Evolutionary conservation across 2,888 invertebrate genomes (phyloP).

Genomic region (Halictus quadricinctus): DNA sequence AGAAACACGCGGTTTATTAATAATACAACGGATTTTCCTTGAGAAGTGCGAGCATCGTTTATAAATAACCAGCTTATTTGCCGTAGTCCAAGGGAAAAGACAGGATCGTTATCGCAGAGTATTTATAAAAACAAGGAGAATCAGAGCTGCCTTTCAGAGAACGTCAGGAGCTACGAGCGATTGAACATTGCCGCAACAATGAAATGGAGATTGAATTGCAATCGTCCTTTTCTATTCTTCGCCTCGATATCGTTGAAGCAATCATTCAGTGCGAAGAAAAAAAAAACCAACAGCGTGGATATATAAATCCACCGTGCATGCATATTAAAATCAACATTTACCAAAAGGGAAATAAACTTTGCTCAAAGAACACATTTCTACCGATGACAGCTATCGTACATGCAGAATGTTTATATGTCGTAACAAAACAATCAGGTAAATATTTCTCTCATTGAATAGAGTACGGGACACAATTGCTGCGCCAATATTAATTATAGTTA

Average conservation of each 20-base stretch:
- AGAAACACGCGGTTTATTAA: conserved; percentile 45
- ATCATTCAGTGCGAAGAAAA: neutral
- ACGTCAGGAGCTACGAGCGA: conserved; percentile 15
- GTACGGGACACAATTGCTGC: too few relatives aligned
- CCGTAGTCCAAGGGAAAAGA: conserved; percentile 56
- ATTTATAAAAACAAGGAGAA: conserved; percentile 34
- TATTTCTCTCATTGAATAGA: neutral
- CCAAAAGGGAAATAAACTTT: neutral
- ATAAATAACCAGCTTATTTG: conserved; percentile 69
- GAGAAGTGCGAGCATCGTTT: conserved; percentile 52
- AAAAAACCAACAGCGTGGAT: neutral
- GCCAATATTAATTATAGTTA: too few relatives aligned
- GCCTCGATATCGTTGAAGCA: neutral
- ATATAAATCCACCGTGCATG: neutral
- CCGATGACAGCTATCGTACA: neutral
- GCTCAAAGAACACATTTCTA: neutral
- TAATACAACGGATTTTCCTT: conserved; percentile 49
- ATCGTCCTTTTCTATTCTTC: neutral
- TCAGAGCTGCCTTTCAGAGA: conserved; percentile 11
- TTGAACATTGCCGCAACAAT: conserved; percentile 25
- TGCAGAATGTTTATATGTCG: too few relatives aligned
- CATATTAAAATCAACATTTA: conserved; percentile 7
- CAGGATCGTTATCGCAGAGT: conserved; percentile 50
- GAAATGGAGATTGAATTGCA: neutral
- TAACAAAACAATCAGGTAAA: too few relatives aligned